phyloP scores from a whole-genome alignment of 2,888 invertebrate species.

The Thecocarcelia acutangulata region DNA sequence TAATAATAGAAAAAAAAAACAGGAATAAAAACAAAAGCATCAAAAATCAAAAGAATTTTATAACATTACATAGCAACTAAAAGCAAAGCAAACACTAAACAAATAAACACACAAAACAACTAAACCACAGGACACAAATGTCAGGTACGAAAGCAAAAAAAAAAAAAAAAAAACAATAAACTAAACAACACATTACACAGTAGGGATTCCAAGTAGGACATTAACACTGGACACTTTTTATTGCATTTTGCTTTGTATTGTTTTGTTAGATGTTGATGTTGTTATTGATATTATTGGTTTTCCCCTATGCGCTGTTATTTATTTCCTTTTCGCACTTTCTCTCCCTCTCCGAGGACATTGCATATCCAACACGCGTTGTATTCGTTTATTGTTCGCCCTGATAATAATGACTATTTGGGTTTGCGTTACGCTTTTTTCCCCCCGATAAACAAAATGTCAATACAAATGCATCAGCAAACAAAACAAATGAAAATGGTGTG shows the following conservation, averaged over 20 bases:
- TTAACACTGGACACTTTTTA: conserved; percentile 3
- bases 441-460: neutral
- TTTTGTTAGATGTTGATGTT: conserved; percentile 16
- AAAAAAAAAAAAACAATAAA: neutral
- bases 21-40: neutral
- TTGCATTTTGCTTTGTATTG: neutral
- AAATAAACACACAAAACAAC: neutral
- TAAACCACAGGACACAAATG: conserved; percentile 9
- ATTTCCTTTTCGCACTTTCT: neutral
- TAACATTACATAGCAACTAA: neutral
- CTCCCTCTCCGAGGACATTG: neutral
- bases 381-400: neutral
- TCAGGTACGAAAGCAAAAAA: neutral
- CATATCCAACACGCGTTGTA: conserved; percentile 29
- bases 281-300: conserved; percentile 40
- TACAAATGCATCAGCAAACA: conserved; percentile 11
- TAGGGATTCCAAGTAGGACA: conserved; percentile 29
- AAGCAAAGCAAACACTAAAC: neutral
- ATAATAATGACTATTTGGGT: conserved; percentile 21
- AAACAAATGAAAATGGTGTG: conserved; percentile 9
- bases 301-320: neutral
- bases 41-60: conserved; percentile 7
- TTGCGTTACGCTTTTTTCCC: conserved; percentile 7
- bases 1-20: neutral
- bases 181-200: conserved; percentile 25